Base-by-base conservation (phyloP, 2,888 invertebrate species). In the Temnothorax rugatulus region DNA sequence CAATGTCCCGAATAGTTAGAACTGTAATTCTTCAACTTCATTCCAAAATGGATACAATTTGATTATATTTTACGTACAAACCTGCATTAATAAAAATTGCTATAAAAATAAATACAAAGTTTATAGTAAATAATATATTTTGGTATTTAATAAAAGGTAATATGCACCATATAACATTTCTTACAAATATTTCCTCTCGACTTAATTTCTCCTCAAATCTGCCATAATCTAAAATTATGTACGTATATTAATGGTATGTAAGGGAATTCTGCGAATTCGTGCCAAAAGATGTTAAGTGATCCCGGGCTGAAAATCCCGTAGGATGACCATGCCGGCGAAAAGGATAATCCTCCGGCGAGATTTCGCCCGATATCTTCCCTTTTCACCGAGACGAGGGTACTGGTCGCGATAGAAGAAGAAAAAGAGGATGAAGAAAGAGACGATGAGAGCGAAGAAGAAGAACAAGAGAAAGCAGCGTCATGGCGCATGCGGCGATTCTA, bases 401-500 rank as follows among this genome's bases (percentile, higher is more conserved):
- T 66, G 64, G 76, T 25, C 81, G 54, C 84, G 52, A 76, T 82
- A 34, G 83, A 88, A 71, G 59, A 75, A 74, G 54, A 64, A 61
- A 21, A 54, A 54, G 9, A 52, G n/a, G n/a, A 4, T 18, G 50
- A n/a, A 15, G 50, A 76, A 29, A 63, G 77, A 50, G 52, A 79
- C 66, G 82, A 68, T 38, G 61, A 84, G 69, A 73, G 83, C 15
- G 66, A 83, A 54, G 68, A 75, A 88, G 87, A 84, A 89, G 52
- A 69, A 68, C 50, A 59, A 63, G 75, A 68, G 71, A 54, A 83
- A 66, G 85, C 85, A 88, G 86, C 91, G 85, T 90, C 86, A 88
- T 89, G 88, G 90, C 87, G 84, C 85, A 82, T 82, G 87, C 90
- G 88, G 88, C 84, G 92, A 92, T 92, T 87, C 87, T 84, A 68